Conservation (phyloP, 2,888 invertebrate species). For the Tryphoninae sp. region DNA sequence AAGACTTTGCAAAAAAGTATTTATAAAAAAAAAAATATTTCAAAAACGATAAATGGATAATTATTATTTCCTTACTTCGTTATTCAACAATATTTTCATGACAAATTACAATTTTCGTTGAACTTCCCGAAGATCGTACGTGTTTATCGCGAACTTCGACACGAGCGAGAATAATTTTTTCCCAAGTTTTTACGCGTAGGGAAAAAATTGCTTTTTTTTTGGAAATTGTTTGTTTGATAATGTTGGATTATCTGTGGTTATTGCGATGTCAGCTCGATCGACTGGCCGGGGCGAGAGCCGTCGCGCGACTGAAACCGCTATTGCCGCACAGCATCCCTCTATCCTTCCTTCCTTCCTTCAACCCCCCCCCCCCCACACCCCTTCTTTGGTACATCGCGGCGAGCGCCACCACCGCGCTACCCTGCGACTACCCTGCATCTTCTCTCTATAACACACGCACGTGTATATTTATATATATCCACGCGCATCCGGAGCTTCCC, state of each 20-base stretch:
- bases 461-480: conserved; percentile 11
- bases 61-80: conserved; percentile 9
- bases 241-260: not conserved
- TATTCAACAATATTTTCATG: not conserved
- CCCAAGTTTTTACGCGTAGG: conserved; percentile 1
- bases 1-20: not conserved
- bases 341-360: conserved; percentile 52
- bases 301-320: conserved; percentile 76
- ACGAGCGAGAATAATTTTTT: not conserved
- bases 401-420: conserved; percentile 51
- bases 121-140: not conserved
- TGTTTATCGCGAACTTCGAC: conserved; percentile 23
- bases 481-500: conserved; percentile 41
- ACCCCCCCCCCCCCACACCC: not conserved
- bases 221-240: not conserved
- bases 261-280: conserved; percentile 70
- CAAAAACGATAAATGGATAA: not conserved
- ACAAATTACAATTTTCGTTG: conserved; percentile 8
- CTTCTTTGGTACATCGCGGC: conserved; percentile 61
- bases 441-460: conserved; percentile 6
- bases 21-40: not conserved
- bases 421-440: conserved; percentile 54
- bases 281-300: conserved; percentile 77
- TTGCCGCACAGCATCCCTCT: conserved; percentile 74
- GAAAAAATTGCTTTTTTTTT: conserved; percentile 5